Conservation (phyloP, 1,140 invertebrate genomes). For the Drosophila nikananu region DNA sequence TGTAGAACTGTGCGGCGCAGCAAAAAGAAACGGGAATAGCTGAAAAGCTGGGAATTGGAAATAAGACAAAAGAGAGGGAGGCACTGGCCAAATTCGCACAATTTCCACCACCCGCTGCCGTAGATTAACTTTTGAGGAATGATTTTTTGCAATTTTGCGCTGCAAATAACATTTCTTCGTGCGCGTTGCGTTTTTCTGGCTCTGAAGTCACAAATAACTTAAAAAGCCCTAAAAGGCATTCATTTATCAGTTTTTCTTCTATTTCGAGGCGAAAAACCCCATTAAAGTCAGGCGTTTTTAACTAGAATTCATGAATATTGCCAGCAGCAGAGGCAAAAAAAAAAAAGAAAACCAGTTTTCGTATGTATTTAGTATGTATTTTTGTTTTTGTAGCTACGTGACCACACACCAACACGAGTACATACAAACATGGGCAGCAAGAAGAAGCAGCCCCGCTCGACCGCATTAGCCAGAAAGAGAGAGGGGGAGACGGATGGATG, state of each 20-base stretch:
- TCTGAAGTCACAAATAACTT: conserved; percentile 2
- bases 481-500: conserved; percentile 43
- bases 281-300: conserved; percentile 63
- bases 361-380: conserved; percentile 34
- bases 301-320: conserved; percentile 71
- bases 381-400: conserved; percentile 69
- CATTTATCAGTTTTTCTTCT: conserved; percentile 24
- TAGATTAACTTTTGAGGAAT: conserved; percentile 11
- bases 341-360: conserved; percentile 67
- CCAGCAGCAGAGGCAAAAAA: conserved; percentile 31
- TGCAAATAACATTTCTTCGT: conserved; percentile 1
- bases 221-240: not conserved
- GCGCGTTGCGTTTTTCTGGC: conserved; percentile 6
- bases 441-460: conserved; percentile 40
- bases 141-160: conserved; percentile 4
- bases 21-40: conserved; percentile 25
- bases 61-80: not conserved
- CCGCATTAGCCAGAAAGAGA: conserved; percentile 57
- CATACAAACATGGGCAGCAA: conserved; percentile 4
- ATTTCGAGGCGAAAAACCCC: conserved; percentile 54
- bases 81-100: conserved; percentile 8
- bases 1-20: conserved; percentile 73
- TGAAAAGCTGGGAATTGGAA: conserved; percentile 25
- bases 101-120: conserved; percentile 8
- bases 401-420: conserved; percentile 58